phyloP scores from a whole-genome alignment of 2,888 invertebrate species.

The Cybosia mesomella region DNA sequence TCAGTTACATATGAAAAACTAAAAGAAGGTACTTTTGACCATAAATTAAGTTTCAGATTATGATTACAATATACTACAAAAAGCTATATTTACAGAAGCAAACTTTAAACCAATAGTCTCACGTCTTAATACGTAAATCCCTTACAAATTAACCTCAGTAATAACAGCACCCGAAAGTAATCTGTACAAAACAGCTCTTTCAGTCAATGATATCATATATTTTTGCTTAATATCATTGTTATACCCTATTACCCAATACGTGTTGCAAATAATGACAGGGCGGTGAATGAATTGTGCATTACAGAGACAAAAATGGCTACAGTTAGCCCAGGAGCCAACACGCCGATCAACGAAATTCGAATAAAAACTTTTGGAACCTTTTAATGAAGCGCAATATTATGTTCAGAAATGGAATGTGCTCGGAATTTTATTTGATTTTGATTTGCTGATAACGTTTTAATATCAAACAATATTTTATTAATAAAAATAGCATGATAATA shows the following conservation, averaged over 20 bases:
- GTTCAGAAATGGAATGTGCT: conserved; percentile 38
- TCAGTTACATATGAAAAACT: neutral
- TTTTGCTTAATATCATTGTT: conserved; percentile 27
- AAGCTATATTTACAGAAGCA: neutral
- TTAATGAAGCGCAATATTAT: conserved; percentile 43
- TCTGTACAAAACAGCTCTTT: conserved; percentile 21
- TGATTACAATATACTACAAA: neutral
- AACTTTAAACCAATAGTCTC: neutral
- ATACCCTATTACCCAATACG: conserved; percentile 33
- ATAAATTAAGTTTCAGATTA: neutral
- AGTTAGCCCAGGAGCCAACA: conserved; percentile 40
- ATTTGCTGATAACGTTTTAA: conserved; percentile 11
- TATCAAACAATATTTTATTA: neutral
- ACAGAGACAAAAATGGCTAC: conserved; percentile 45
- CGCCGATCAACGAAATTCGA: conserved; percentile 26
- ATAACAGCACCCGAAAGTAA: conserved; percentile 15
- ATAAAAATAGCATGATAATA: neutral
- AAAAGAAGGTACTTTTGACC: neutral
- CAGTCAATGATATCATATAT: conserved; percentile 21
- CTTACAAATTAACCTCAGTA: conserved; percentile 13
- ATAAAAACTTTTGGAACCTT: conserved; percentile 39
- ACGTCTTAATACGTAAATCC: conserved; percentile 14
- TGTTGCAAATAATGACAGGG: conserved; percentile 58
- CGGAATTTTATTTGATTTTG: conserved; percentile 35
- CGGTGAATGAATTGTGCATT: conserved; percentile 56